These are phyloP conservation scores for Peucedramus taeniatus DNA, from an alignment of 2,113 vertebrate genomes.

Conservation along the genomic window DNA sequence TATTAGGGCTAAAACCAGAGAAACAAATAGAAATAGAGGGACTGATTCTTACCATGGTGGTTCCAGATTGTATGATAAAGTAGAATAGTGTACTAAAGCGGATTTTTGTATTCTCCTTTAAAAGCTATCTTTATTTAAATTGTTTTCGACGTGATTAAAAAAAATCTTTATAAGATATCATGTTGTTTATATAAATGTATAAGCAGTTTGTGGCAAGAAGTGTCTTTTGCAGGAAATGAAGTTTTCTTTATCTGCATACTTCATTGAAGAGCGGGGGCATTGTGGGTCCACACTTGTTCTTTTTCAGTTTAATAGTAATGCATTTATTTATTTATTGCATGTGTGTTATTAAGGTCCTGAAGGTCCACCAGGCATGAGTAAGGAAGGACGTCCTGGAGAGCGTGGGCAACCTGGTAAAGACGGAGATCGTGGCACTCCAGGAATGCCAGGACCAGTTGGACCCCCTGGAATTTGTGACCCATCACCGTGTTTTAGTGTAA, in stretches of 20 bases:
- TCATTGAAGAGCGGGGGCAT: not conserved
- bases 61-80: not conserved
- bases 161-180: not conserved
- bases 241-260: not conserved
- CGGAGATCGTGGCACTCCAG: conserved; percentile 84
- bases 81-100: not conserved
- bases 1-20: not conserved
- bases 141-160: not conserved
- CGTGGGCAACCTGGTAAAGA: conserved; percentile 83
- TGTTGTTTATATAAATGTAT: not conserved
- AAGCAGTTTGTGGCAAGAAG: not conserved
- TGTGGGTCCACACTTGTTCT: not conserved
- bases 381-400: conserved; percentile 83
- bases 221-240: not conserved
- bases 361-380: conserved; percentile 85
- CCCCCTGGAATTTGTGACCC: conserved; percentile 90
- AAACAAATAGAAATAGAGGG: not conserved
- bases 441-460: conserved; percentile 83
- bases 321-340: not conserved
- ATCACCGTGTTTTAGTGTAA: conserved; percentile 86
- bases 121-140: not conserved
- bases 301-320: not conserved
- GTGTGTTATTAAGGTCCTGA: conserved; percentile 76
- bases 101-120: not conserved
- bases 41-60: not conserved